phyloP scores from a whole-genome alignment of 2,113 vertebrate species.

The Eulacestoma nigropectus region DNA sequence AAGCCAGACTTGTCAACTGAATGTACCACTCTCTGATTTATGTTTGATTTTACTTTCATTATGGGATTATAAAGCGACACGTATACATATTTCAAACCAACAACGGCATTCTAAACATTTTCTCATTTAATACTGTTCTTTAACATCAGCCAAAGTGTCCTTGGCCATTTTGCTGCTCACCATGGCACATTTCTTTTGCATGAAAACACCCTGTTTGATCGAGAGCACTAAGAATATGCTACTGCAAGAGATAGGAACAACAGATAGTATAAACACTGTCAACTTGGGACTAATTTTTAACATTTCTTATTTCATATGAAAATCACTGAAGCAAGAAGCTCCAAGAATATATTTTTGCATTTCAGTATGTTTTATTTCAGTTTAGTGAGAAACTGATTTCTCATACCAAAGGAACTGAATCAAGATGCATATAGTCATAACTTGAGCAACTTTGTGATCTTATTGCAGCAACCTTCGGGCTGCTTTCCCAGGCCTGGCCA shows the following conservation, averaged over 20 bases:
- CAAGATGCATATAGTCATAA: background rate
- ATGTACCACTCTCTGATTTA: background rate
- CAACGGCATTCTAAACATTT: background rate
- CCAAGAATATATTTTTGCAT: background rate
- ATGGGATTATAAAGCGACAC: background rate
- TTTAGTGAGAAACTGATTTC: background rate
- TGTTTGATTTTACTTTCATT: constrained; percentile 19
- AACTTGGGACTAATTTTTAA: background rate
- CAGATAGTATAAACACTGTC: background rate
- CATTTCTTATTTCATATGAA: background rate
- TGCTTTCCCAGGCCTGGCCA: background rate
- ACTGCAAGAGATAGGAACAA: background rate
- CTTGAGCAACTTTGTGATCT: background rate
- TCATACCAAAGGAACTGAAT: background rate
- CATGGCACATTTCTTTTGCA: background rate
- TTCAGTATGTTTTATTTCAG: background rate
- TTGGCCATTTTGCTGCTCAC: background rate
- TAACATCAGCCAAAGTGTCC: background rate
- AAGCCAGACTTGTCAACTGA: constrained; percentile 6
- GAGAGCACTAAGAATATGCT: background rate
- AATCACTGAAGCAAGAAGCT: background rate
- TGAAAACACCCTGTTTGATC: background rate
- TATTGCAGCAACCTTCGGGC: background rate
- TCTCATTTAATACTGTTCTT: background rate
- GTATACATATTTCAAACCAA: background rate